Percentiles rank a stretch among this genome's conserved stretches.
Conservation (phyloP, 1,140 invertebrate genomes). For the Trachymyrmex cornetzi region DNA sequence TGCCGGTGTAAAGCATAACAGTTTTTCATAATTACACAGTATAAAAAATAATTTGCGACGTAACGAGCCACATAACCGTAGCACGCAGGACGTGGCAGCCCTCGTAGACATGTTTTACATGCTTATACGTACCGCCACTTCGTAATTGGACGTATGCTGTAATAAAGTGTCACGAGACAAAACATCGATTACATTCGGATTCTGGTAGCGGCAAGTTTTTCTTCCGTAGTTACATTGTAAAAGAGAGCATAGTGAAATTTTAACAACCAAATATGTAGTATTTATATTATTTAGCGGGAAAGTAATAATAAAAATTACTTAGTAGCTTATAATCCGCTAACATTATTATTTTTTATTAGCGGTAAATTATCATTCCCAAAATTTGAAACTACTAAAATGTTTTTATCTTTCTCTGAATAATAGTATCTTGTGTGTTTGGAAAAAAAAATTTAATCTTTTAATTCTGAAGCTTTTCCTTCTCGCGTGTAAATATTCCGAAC, state of each 20-base stretch:
- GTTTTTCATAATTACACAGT: slow-evolving; percentile 59
- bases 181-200: slow-evolving; percentile 69
- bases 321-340: not conserved
- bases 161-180: slow-evolving; percentile 72
- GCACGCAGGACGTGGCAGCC: not conserved
- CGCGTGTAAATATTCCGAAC: not conserved
- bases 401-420: not conserved
- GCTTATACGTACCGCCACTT: slow-evolving; percentile 41
- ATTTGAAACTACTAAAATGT: not conserved
- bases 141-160: slow-evolving; percentile 60
- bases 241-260: not conserved
- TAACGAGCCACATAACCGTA: slow-evolving; percentile 42
- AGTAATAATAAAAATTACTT: not conserved
- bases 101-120: slow-evolving; percentile 50
- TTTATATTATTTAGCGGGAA: not conserved
- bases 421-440: not conserved
- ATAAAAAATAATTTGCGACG: slow-evolving; percentile 61
- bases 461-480: not conserved
- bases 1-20: slow-evolving; percentile 52
- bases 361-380: not conserved
- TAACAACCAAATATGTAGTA: not conserved
- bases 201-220: slow-evolving; percentile 8
- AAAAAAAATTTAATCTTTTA: not conserved
- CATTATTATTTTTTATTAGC: not conserved
- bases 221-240: not conserved